A percentile compares a stretch with the other conserved stretches of the same genome.
Evolutionary conservation across 2,888 invertebrate species (phyloP).

Genomic region (Scaptomyza parva): DNA sequence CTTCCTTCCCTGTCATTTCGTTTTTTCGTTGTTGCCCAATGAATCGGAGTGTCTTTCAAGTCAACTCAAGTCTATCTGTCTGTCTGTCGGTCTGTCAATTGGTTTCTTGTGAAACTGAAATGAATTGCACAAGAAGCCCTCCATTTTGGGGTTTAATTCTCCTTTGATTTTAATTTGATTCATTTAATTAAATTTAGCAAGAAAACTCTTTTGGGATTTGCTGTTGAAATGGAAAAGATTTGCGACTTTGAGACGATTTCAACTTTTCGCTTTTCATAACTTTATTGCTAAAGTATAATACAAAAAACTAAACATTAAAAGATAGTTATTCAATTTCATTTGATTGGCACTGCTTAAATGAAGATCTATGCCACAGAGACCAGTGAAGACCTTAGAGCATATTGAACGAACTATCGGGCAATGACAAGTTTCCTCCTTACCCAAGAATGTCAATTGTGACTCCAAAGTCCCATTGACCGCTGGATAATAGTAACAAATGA

Average conservation of each 20-base stretch:
- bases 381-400: conserved; percentile 45
- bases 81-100: conserved; percentile 25
- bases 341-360: not conserved
- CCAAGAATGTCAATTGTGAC: not conserved
- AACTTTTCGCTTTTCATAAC: not conserved
- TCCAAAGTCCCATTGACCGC: not conserved
- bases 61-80: not conserved
- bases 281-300: not conserved
- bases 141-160: not conserved
- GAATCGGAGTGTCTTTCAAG: conserved; percentile 27
- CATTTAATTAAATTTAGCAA: conserved; percentile 34
- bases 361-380: conserved; percentile 54
- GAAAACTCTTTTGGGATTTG: not conserved
- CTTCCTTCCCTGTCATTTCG: not conserved
- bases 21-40: not conserved
- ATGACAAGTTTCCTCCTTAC: conserved; percentile 13
- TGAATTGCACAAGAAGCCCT: conserved; percentile 11
- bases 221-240: not conserved
- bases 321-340: not conserved
- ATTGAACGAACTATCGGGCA: conserved; percentile 19
- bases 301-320: not conserved
- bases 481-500: conserved; percentile 58
- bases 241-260: too few relatives aligned
- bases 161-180: conserved; percentile 30
- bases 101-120: conserved; percentile 33